Base-by-base conservation (phyloP, 2,113 vertebrate genomes). In the Nothoprocta perdicaria region DNA sequence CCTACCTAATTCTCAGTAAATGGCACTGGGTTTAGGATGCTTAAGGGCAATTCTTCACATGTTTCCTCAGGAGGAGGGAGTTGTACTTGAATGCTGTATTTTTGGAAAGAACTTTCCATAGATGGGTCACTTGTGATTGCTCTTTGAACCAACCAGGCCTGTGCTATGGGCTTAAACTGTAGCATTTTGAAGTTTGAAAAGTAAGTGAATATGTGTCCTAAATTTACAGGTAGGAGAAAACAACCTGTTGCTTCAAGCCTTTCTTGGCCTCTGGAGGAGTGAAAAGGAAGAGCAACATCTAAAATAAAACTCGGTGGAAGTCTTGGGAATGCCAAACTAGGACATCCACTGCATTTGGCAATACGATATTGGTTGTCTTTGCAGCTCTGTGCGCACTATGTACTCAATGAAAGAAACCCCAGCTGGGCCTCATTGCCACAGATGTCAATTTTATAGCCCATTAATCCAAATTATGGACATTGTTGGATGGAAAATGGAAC, bases 111-210 rank as follows among this genome's bases (percentile, higher is more conserved):
- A 55, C 33, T 89, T 81, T 90, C 86, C 83, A 29, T 76, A 89
- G 67, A 94, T 94, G 72, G 84, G 86, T 94, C 89, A 90, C 75
- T 92, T 82, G 45, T 90, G 71, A 78, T 73, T 95, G 91, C 80
- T 48, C 91, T 67, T 88, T 50, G 74, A 90, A 89, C 33, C 67
- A 94, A 41, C 58, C 71, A 84, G 82, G 65, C 33, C 84, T 74
- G 19, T 46, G 88, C 74, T 67, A 27, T 23, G 41, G 80, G 53
- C 66, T 60, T 75, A 82, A 77, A 77, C 87, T 43, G 69, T 16
- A 48, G 21, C 31, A 22, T 76, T 86, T 93, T 79, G 92, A 95
- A 89, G 90, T 52, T 80, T 69, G 86, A 78, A 92, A 93, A 76
- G 66, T 82, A 92, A 77, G 78, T 92, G 89, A 88, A 73, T 74